Evolutionary conservation across 2,797 vertebrate genomes (phyloP), one percentile per base, ranked within the genome.

Genomic region (Pipistrellus nathusii): DNA sequence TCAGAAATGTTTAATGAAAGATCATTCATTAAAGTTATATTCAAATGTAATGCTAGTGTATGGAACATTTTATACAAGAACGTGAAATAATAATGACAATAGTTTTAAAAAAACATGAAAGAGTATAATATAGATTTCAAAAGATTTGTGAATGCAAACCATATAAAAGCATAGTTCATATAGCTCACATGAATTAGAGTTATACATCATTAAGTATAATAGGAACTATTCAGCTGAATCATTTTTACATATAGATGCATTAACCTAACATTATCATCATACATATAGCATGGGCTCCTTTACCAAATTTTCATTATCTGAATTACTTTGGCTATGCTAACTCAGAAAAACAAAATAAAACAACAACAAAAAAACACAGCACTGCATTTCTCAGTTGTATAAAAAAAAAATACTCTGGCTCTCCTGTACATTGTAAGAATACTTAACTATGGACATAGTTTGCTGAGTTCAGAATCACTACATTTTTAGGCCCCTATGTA

Each of bases 1-100:
- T 48, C 27, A 94, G 95, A 71, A 48, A 53, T 80, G 92, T 92
- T 96, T 96, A 97, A 97, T 96, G 95, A 97, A 96, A 55, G 32
- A 76, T 57, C 27, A 57, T 88, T 95, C 59, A 93, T 92, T 95
- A 95, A 94, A 96, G 30, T 77, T 96, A 8, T 41, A 48, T 2
- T 94, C 18, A 53, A 72, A 32, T 59, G 18, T 68, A 18, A 66
- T 88, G 15, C 11, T 93, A 91, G 2, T 59, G 7, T 44, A 51
- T 72, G 55, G 62, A 90, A 97, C 91, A 62, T 69, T 73, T 86
- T 59, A 68, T 6, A 62, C 1, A 75, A 68, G 25, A 78, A 57
- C 51, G 38, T 62, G 78, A 66, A 92, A 55, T 75, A 46, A 57
- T 15, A 41, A 78, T 57, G 2, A 57, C 4, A 57, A 55, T 66